These are phyloP conservation scores for Vanacampus margaritifer DNA, from an alignment of 2,113 vertebrate species.

Conservation along the genomic window DNA sequence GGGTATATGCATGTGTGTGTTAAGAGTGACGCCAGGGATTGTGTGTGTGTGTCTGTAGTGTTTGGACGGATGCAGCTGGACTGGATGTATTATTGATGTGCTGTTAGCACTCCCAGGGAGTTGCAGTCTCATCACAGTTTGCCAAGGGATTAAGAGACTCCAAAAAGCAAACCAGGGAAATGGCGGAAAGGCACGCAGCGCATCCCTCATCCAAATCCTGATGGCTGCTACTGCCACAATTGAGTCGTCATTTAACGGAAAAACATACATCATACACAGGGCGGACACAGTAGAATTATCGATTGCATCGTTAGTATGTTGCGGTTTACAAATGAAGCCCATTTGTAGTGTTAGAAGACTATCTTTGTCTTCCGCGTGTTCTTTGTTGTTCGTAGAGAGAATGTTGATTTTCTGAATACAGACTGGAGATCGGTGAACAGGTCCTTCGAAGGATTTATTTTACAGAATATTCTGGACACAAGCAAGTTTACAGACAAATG, in stretches of 20 bases:
- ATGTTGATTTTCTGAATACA: too few relatives aligned
- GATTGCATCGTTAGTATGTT: slow-evolving; percentile 23
- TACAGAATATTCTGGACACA: too few relatives aligned
- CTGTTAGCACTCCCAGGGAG: slow-evolving; percentile 63
- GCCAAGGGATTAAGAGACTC: slow-evolving; percentile 65
- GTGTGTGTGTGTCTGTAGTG: slow-evolving; percentile 20
- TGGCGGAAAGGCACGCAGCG: slow-evolving; percentile 42
- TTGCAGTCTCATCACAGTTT: slow-evolving; percentile 67
- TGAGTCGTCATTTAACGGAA: slow-evolving; percentile 35
- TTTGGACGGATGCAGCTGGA: slow-evolving; percentile 60
- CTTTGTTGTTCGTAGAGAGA: too few relatives aligned
- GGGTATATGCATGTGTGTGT: slow-evolving; percentile 34
- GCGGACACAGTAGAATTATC: slow-evolving; percentile 26
- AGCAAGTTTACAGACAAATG: too few relatives aligned
- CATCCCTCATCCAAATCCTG: slow-evolving; percentile 26
- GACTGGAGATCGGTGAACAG: too few relatives aligned
- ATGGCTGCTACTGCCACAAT: slow-evolving; percentile 9
- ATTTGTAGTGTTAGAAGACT: too few relatives aligned
- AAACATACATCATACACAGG: slow-evolving; percentile 30
- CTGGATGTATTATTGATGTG: slow-evolving; percentile 70
- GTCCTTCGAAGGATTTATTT: too few relatives aligned
- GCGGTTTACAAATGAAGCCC: slow-evolving; percentile 20
- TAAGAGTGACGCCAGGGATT: slow-evolving; percentile 20
- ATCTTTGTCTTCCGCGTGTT: too few relatives aligned
- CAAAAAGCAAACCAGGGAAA: slow-evolving; percentile 54